A percentile compares a stretch with the other conserved stretches of the same genome.
Evolutionary conservation across 2,113 vertebrate genomes (phyloP).

Genomic region (Pygoscelis adeliae): DNA sequence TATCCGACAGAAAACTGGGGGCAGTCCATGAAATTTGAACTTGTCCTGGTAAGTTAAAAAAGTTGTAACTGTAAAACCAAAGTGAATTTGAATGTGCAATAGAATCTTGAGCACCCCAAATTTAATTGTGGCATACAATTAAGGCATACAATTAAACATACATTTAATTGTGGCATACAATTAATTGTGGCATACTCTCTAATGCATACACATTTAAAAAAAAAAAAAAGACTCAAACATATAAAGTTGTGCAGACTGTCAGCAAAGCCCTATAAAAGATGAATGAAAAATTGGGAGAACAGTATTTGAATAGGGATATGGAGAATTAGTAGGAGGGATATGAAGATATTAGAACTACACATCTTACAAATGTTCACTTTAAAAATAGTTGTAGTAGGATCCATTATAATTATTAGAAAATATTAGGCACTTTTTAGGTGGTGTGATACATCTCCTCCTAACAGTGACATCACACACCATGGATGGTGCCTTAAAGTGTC

Average conservation of each 20-base stretch:
- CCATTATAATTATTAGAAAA: not conserved
- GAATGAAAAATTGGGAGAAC: not conserved
- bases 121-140: not conserved
- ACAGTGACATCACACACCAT: not conserved
- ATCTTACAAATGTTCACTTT: not conserved
- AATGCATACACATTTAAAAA: not conserved
- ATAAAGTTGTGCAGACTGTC: not conserved
- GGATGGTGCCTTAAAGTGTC: not conserved
- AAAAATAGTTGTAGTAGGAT: not conserved
- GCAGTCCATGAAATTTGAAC: not conserved
- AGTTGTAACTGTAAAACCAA: not conserved
- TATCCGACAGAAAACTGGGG: not conserved
- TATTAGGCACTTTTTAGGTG: not conserved
- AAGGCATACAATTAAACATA: too few relatives aligned
- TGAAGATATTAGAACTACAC: not conserved
- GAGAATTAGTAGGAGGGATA: not conserved
- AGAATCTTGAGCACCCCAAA: not conserved
- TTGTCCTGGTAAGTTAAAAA: not conserved
- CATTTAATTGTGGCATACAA: not conserved
- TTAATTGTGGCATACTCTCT: not conserved
- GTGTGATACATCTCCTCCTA: not conserved
- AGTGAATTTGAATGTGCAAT: not conserved
- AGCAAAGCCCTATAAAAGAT: not conserved
- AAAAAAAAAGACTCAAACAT: not conserved
- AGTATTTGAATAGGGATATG: not conserved